phyloP scores from a whole-genome alignment of 1,140 invertebrate species.

The Hirudo medicinalis region DNA sequence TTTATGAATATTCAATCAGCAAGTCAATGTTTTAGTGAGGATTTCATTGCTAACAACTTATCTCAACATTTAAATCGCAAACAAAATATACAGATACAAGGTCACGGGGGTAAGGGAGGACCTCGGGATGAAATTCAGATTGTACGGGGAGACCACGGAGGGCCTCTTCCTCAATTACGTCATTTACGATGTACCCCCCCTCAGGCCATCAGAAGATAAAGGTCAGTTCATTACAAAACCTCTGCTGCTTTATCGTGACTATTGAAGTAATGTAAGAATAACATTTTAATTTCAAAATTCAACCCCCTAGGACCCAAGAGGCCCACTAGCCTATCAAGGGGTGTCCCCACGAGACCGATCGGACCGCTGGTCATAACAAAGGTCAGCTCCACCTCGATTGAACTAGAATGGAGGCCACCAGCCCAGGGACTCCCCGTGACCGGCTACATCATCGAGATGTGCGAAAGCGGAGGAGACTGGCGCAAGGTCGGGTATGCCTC shows the following conservation, averaged over 20 bases:
- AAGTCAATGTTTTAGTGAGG: neutral
- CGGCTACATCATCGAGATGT: slow-evolving; percentile 81
- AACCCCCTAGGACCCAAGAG: neutral
- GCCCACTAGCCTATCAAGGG: neutral
- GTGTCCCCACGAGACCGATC: slow-evolving; percentile 21
- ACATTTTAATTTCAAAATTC: no score
- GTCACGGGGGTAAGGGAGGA: slow-evolving; percentile 83
- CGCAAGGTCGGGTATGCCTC: slow-evolving; percentile 62
- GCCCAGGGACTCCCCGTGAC: slow-evolving; percentile 40
- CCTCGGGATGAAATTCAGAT: slow-evolving; percentile 82
- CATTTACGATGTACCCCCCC: slow-evolving; percentile 4
- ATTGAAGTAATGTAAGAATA: no score
- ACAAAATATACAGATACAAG: slow-evolving; percentile 21
- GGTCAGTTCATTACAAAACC: neutral
- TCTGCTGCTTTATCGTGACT: neutral
- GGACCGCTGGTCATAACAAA: slow-evolving; percentile 23
- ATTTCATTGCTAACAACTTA: no score
- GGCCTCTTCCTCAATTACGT: slow-evolving; percentile 50
- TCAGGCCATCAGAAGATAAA: neutral
- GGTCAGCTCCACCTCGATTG: slow-evolving; percentile 55
- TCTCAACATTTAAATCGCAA: no score
- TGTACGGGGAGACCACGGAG: slow-evolving; percentile 80
- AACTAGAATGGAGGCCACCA: slow-evolving; percentile 43
- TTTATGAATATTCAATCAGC: no score
- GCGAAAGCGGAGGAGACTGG: slow-evolving; percentile 83